Conservation (phyloP, 2,888 invertebrate genomes). For the Metopia argyrocephala region DNA sequence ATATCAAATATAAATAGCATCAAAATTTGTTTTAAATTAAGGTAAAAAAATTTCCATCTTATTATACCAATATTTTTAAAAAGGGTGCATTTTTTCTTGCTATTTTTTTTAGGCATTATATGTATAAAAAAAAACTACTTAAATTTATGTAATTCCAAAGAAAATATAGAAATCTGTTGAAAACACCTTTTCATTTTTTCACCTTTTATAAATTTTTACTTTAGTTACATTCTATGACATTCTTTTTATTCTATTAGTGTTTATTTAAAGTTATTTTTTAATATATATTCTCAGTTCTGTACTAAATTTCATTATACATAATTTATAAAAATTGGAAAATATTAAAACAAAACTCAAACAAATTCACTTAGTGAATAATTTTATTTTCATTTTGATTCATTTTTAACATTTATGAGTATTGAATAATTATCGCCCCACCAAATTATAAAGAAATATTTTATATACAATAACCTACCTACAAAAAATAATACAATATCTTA, state of each 20-base stretch:
- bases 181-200: slow-evolving; percentile 16
- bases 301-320: slow-evolving; percentile 22
- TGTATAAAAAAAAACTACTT: slow-evolving; percentile 48
- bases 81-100: slow-evolving; percentile 41
- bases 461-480: slow-evolving; percentile 22
- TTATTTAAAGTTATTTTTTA: slow-evolving; percentile 9
- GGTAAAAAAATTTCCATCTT: slow-evolving; percentile 49
- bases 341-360: slow-evolving; percentile 18
- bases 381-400: not conserved
- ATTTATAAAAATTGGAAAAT: slow-evolving; percentile 24
- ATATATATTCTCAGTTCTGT: slow-evolving; percentile 3
- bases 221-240: slow-evolving; percentile 32
- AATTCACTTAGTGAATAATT: not conserved
- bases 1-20: slow-evolving; percentile 23
- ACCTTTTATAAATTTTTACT: not conserved
- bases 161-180: slow-evolving; percentile 16
- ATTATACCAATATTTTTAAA: slow-evolving; percentile 30
- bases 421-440: not conserved
- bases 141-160: slow-evolving; percentile 25
- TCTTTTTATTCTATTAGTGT: slow-evolving; percentile 9
- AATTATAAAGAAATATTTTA: slow-evolving; percentile 25
- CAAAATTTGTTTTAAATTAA: slow-evolving; percentile 44
- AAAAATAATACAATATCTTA: slow-evolving; percentile 26
- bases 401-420: slow-evolving; percentile 24
- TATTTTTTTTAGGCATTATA: slow-evolving; percentile 36